These are phyloP conservation scores for Plebejus melissa DNA, from an alignment of 2,888 invertebrate species.

Conservation along the genomic window DNA sequence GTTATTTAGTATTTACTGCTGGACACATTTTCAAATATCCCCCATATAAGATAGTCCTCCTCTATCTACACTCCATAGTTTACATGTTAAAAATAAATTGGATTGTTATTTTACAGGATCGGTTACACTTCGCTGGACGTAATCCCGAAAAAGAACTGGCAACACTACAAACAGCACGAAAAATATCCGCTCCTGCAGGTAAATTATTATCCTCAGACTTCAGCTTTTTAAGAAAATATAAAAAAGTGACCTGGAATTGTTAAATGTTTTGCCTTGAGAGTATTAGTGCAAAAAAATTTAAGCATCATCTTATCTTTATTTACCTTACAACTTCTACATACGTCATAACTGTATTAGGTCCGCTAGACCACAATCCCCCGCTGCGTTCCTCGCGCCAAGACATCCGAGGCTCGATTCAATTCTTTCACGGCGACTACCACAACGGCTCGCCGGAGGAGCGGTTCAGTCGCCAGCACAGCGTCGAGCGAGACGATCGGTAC, in stretches of 20 bases:
- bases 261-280: not conserved
- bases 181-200: constrained; percentile 76
- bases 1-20: too few relatives aligned
- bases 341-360: constrained; percentile 47
- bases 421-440: constrained; percentile 81
- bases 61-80: too few relatives aligned
- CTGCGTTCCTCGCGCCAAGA: constrained; percentile 87
- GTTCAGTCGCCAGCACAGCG: constrained; percentile 55
- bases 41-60: too few relatives aligned
- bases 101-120: constrained; percentile 69
- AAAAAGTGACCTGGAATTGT: not conserved
- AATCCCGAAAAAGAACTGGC: constrained; percentile 89
- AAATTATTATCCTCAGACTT: not conserved
- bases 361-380: constrained; percentile 82
- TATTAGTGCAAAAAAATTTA: not conserved
- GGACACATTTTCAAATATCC: too few relatives aligned
- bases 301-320: too few relatives aligned
- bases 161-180: constrained; percentile 61
- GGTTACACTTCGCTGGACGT: constrained; percentile 89
- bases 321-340: too few relatives aligned
- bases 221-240: not conserved
- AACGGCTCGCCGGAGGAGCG: constrained; percentile 54
- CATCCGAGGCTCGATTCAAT: constrained; percentile 83
- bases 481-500: constrained; percentile 61
- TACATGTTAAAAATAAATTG: not conserved